Evolutionary conservation across 2,113 vertebrate genomes (phyloP).

Genomic region (Gallinago jamesoni): DNA sequence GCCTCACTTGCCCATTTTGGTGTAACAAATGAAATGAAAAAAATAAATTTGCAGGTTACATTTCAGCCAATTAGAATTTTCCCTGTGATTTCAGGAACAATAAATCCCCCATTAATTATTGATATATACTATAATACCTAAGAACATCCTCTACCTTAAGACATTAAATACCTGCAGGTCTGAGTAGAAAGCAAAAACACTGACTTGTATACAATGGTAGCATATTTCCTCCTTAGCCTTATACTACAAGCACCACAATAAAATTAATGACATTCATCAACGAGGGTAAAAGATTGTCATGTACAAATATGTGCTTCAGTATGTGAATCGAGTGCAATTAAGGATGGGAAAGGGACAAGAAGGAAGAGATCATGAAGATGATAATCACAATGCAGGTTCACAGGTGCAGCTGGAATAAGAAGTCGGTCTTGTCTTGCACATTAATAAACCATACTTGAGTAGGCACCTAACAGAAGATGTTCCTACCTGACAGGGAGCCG

Average conservation of each 20-base stretch:
- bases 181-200: neutral
- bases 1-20: neutral
- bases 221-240: neutral
- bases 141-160: neutral
- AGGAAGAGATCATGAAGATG: neutral
- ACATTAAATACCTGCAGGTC: neutral
- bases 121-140: neutral
- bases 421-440: neutral
- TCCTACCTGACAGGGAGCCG: conserved; percentile 72
- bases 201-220: neutral
- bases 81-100: neutral
- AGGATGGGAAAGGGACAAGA: neutral
- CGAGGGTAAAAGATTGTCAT: rapidly evolving
- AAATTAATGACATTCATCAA: neutral
- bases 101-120: neutral
- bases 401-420: neutral
- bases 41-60: too few relatives aligned
- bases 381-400: neutral
- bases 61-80: neutral
- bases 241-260: neutral
- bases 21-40: neutral
- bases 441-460: neutral
- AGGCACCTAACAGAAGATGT: neutral
- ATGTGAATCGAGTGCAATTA: neutral
- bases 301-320: neutral